A percentile compares a stretch with the other conserved stretches of the same genome.
Evolutionary conservation across 2,888 invertebrate species (phyloP).

Genomic region (Cantharis flavilabris): DNA sequence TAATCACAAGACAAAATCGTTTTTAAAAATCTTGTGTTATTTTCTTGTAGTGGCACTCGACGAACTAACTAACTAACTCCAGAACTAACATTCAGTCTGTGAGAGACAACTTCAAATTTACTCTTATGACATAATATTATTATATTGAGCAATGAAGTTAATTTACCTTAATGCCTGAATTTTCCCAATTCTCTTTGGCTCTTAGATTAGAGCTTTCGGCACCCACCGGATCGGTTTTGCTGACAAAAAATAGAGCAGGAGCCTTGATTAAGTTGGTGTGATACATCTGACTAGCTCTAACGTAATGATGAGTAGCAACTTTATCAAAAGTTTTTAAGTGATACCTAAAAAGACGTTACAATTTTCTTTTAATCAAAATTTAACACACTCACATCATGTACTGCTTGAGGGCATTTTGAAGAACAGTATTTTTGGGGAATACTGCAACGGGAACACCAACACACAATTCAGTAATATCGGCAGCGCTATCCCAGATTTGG

Average conservation of each 20-base stretch:
- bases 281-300: constrained; percentile 81
- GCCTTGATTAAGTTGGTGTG: constrained; percentile 75
- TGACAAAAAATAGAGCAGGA: constrained; percentile 66
- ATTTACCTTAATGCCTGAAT: constrained; percentile 72
- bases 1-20: too few relatives aligned
- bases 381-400: constrained; percentile 65
- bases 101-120: too few relatives aligned
- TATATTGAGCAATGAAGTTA: too few relatives aligned
- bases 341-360: constrained; percentile 55
- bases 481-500: constrained; percentile 89
- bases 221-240: constrained; percentile 78
- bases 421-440: constrained; percentile 72
- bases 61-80: too few relatives aligned
- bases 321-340: constrained; percentile 84
- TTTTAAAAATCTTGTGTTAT: too few relatives aligned
- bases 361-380: neutral
- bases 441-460: constrained; percentile 72
- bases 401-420: constrained; percentile 68
- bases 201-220: constrained; percentile 72
- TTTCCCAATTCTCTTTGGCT: constrained; percentile 76
- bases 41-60: too few relatives aligned
- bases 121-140: too few relatives aligned
- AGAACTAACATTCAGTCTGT: too few relatives aligned
- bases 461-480: constrained; percentile 73
- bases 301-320: constrained; percentile 81